A percentile compares a stretch with the other conserved stretches of the same genome.
These are phyloP conservation scores for Athene cunicularia DNA, from an alignment of 2,113 vertebrate genomes.

Conservation along the genomic window DNA sequence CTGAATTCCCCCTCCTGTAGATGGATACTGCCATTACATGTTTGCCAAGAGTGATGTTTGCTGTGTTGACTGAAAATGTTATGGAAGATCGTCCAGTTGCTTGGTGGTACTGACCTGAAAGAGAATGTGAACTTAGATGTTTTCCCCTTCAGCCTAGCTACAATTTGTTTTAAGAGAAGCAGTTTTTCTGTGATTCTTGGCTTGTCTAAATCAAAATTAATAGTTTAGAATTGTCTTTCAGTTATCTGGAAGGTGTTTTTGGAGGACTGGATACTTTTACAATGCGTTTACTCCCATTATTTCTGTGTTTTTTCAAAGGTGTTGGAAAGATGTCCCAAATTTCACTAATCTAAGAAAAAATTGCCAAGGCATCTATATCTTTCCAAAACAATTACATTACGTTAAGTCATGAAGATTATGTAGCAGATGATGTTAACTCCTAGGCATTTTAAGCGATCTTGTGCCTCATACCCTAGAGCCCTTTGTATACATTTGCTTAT, in stretches of 20 bases:
- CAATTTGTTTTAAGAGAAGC: neutral
- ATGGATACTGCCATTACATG: constrained; percentile 88
- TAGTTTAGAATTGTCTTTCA: neutral
- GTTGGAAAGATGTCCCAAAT: neutral
- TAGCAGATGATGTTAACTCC: neutral
- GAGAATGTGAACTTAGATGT: neutral
- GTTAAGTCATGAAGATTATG: neutral
- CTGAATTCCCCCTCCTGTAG: constrained; percentile 79
- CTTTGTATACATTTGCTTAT: neutral
- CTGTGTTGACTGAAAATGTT: constrained; percentile 86
- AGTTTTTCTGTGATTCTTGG: neutral
- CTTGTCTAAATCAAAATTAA: neutral
- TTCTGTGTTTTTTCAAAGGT: neutral
- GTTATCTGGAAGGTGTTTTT: neutral
- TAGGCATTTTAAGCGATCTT: neutral
- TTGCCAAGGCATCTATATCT: neutral
- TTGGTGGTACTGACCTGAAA: constrained; percentile 89
- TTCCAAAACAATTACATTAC: neutral
- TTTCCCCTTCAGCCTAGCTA: neutral
- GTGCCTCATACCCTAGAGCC: neutral
- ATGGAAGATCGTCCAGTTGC: constrained; percentile 81
- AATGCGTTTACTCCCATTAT: neutral
- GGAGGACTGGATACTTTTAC: neutral
- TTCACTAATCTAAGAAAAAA: neutral
- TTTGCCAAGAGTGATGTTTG: constrained; percentile 82